Evolutionary conservation across 2,888 invertebrate species (phyloP), one percentile per base, ranked within the genome.

Genomic region (Lydus trimaculatus): DNA sequence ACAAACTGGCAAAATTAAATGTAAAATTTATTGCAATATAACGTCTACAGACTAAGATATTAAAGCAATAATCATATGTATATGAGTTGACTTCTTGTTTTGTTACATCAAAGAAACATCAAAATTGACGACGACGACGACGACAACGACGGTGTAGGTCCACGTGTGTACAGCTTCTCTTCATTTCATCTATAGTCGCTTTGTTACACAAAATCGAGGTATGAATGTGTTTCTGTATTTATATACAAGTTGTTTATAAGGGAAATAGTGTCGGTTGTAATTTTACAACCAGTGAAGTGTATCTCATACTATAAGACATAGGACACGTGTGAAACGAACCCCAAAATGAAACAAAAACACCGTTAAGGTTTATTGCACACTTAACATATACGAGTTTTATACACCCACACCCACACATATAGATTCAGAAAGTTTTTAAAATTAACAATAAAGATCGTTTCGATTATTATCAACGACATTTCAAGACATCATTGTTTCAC

Each of bases 1-100:
- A 67, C 77, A 75, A 76, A 76, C 77, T 72, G 68, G 73, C 75
- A 74, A 80, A 81, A 81, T 81, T 81, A 80, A 81, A 80, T 81
- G 78, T 79, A 80, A 79, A 80, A 80, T 80, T 80, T 80, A 80
- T 80, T 77, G 75, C 67, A 75, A 75, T 17, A 25, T 15, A n/a
- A 56, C 28, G 48, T 17, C 13, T 17, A 31, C 0, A 52, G 28
- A 25, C 1, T 2, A 36, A 36, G 36, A 43, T 64, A 63, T 65
- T n/a, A 31, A 58, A 67, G 61, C 62, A 48, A 48, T 23, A 20
- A 48, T 9, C 11, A 48, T 48, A 48, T 48, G 48, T 48, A 48
- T 48, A 20, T 11, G 23, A 20, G 20, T 48, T 20, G 43, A 33
- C 7, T 36, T 15, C 36, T 36, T 15, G 13, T 15, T 15, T 36